Base-by-base conservation (phyloP, 2,113 vertebrate genomes). In the Lipotes vexillifer region DNA sequence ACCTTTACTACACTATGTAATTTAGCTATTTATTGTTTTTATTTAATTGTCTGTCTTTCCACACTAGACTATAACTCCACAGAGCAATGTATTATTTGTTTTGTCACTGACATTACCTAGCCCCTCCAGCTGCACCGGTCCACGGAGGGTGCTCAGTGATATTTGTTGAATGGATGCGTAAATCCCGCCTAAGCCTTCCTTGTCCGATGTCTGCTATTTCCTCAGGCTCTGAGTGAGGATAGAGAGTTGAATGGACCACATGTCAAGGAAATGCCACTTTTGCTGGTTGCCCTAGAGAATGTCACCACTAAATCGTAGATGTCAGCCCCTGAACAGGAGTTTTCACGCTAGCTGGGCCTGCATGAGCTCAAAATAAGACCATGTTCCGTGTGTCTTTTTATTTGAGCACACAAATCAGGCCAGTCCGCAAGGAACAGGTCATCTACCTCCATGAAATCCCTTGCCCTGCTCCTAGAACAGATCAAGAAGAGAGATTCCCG, bases 51-150 rank as follows among this genome's bases (percentile, higher is more conserved):
- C 44, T 38, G 6, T 46, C 41, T 63, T 57, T 77, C 33, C 0
- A 0, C 86, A 17, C 52, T 66, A 23, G 61, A 65, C 44, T 1
- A 0, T 36, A 11, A 74, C 21, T 31, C n/a, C 1, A 0, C 8
- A 29, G 57, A 65, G 52, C 44, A 2, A 29, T 20, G 29, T 23
- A 25, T 33, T 27, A 17, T 23, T 49, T 25, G 44, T 25, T 21
- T 1, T n/a, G 1, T 23, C 3, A 0, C 2, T 13, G 8, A 36
- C 0, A 11, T 4, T 1, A 33, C 6, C 78, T 61, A n/a, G 18
- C 36, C 44, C 8, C 12, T 66, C 21, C 1, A 2, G n/a, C 41
- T 1, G 46, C 1, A 10, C 33, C 2, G 0, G 52, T 9, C 65
- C 29, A 1, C 0, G 0, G 36, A 68, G 10, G 27, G 44, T 14